Evolutionary conservation across 2,113 vertebrate genomes (phyloP), one percentile per base, ranked within the genome.

Genomic region (Poecile atricapillus): DNA sequence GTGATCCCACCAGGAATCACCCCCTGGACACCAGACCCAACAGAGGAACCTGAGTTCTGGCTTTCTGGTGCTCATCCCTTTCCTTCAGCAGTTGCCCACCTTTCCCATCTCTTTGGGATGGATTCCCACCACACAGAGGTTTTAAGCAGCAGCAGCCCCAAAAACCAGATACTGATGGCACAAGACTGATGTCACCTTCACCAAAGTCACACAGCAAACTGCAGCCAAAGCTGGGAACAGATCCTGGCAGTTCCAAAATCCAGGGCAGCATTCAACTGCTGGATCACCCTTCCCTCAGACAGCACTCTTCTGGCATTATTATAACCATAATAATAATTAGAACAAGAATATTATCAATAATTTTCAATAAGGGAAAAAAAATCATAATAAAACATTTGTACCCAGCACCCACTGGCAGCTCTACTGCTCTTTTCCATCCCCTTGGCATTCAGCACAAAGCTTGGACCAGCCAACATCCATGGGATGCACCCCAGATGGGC

Each of bases 141-240:
- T 43, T 75, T 30, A 3, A 47, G 27, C 65, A 60, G 65, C 53
- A 49, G 52, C 62, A 74, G 44, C 44, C 60, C 43, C 44, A 14
- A 52, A 71, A 71, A n/a, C 2, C 55, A 13, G 70, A 10, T 5
- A 5, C n/a, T 41, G 77, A 6, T 27, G 37, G 56, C 56, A 63
- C 44, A 11, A 41, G 70, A 24, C 33, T 50, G 6, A 1, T 2
- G 33, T 31, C 50, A 67, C 78, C 83, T 58, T 68, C 56, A 4
- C 62, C 82, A 31, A 76, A 52, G 49, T 52, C 74, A 82, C 0
- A 0, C 1, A 2, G 50, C 60, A 84, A 55, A 78, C 0, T 0
- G 17, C 24, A 91, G 62, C 55, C 93, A 90, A 69, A 70, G 63
- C 71, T 59, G 85, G 78, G 91, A 95, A 83, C 5, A 87, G 69